Conservation (phyloP, 2,113 vertebrate genomes). For the Felis catus region DNA sequence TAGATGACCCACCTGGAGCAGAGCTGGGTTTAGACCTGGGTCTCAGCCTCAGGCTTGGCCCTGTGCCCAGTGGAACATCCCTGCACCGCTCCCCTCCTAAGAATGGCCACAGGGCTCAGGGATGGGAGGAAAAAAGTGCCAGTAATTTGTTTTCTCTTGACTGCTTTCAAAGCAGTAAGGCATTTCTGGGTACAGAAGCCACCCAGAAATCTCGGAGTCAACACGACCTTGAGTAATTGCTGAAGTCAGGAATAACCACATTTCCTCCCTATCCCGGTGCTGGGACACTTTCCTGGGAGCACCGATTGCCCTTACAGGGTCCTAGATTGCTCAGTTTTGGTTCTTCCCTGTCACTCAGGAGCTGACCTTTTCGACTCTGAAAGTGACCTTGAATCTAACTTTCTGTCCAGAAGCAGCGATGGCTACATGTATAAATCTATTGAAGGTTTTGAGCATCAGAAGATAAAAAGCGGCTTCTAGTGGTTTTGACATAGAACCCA, state of each 20-base stretch:
- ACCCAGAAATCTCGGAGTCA: background rate
- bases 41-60: background rate
- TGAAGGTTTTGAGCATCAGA: background rate
- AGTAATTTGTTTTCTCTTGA: background rate
- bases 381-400: background rate
- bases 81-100: background rate
- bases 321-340: background rate
- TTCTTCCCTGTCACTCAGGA: background rate
- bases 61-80: too few species aligned
- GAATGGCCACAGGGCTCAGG: background rate
- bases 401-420: background rate
- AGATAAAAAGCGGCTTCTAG: background rate
- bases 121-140: background rate
- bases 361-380: background rate
- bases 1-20: rapidly evolving
- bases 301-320: background rate
- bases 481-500: background rate
- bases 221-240: background rate
- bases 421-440: background rate
- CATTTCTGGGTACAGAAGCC: background rate
- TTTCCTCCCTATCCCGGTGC: rapidly evolving
- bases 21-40: background rate
- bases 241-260: background rate
- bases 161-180: background rate
- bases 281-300: background rate